phyloP scores from a whole-genome alignment of 2,888 invertebrate species.

The Acrobasis suavella region DNA sequence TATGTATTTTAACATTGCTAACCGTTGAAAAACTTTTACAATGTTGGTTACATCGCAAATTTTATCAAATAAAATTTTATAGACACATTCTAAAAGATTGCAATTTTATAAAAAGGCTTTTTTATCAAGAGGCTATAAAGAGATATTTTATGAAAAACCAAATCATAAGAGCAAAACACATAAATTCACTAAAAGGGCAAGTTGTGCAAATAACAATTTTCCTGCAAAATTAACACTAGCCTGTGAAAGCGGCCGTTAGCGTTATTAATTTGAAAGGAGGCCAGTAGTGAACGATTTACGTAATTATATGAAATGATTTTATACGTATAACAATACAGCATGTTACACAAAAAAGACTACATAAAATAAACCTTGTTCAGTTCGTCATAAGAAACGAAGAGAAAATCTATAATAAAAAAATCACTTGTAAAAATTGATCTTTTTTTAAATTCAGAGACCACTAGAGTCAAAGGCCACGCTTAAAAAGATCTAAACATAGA shows the following conservation, averaged over 20 bases:
- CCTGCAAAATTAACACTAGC: neutral
- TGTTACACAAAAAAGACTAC: too few species aligned
- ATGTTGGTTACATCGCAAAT: too few species aligned
- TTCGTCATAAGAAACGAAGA: too few species aligned
- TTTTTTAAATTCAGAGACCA: too few species aligned
- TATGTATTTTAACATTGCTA: neutral
- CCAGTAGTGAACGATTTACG: slow-evolving; percentile 23
- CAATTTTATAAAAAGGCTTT: neutral
- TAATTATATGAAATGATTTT: slow-evolving; percentile 27
- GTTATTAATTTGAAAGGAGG: slow-evolving; percentile 20
- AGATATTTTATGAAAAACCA: neutral
- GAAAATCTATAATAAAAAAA: too few species aligned
- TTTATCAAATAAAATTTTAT: too few species aligned
- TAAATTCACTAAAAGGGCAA: neutral
- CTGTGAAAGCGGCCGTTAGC: slow-evolving; percentile 7
- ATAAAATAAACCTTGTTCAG: too few species aligned
- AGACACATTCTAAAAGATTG: too few species aligned
- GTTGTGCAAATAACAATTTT: slow-evolving; percentile 2
- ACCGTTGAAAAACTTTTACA: too few species aligned
- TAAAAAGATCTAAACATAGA: too few species aligned
- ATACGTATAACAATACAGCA: neutral
- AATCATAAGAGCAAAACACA: slow-evolving; percentile 7
- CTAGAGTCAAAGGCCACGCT: too few species aligned
- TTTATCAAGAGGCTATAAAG: neutral
- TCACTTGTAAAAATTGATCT: too few species aligned